Base-by-base conservation (phyloP, 1,140 invertebrate species). In the Halesus radiatus region DNA sequence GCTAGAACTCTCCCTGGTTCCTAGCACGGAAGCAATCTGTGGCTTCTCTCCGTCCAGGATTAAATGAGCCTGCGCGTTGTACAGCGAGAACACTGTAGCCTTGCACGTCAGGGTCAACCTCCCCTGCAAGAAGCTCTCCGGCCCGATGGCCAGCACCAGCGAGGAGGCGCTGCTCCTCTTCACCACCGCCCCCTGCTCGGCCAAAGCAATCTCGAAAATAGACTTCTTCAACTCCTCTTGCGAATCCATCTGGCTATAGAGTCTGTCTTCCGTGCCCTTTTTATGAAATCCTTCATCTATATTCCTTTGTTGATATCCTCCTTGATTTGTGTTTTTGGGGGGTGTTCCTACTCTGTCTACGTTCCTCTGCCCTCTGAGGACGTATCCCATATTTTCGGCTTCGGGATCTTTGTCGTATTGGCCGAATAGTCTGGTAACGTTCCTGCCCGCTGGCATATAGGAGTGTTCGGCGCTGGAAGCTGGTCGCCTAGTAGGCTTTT, bases 21-120 rank as follows among this genome's bases (percentile, higher is more conserved):
- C 92, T 53, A 93, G 87, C 26, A 94, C 93, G 1, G 93, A 93
- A 37, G 93, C 93, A 52, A 93, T 90, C 84, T 92, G 90, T 26
- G 93, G 93, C 79, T 91, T 89, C 86, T 94, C 93, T 85, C 93
- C 93, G 75, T 92, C 92, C 76, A 94, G 88, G 58, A 90, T 85
- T n/a, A 92, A 85, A 79, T 91, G 91, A 4, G 90, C 89, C 78
- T 89, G 85, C 83, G 90, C 90, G 80, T 86, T 89, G 86, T 93
- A 93, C 78, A 93, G 89, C 58, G 91, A 88, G 87, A 92, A 93
- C 79, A 94, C 90, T 29, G 90, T 91, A 16, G 92, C 92, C 81
- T 91, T 90, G 86, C 93, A 94, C 73, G 91, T 90, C 68, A 94
- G 89, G 26, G 90, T 89, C 32, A 94, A 85, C 84, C 90, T 91